Conservation (phyloP, 1,140 invertebrate species). For the Drosophila oshimai region DNA sequence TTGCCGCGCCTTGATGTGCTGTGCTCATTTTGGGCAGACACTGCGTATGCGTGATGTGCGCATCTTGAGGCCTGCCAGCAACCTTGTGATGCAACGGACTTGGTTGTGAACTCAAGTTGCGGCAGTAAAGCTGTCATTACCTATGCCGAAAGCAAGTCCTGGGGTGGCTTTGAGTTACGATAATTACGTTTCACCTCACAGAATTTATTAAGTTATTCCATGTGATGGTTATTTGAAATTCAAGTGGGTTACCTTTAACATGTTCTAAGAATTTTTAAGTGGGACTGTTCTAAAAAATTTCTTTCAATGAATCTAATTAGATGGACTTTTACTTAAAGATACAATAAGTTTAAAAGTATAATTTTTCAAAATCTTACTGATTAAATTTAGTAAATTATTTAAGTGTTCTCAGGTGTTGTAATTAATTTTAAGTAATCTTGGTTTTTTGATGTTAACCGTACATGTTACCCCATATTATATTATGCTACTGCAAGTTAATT, state of each 20-base stretch:
- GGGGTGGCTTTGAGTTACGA: not conserved
- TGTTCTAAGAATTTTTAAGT: not conserved
- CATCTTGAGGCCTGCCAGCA: slow-evolving; percentile 3
- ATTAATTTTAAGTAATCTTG: too few species aligned
- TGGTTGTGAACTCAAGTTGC: not conserved
- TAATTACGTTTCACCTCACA: not conserved
- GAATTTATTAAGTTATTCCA: not conserved
- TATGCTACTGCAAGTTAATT: too few species aligned
- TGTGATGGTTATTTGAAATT: too few species aligned
- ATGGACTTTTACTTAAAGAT: too few species aligned
- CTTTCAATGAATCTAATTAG: too few species aligned
- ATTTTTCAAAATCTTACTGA: too few species aligned
- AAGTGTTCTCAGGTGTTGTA: too few species aligned
- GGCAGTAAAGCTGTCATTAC: not conserved
- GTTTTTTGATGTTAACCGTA: too few species aligned
- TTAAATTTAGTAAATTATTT: too few species aligned
- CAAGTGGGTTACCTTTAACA: not conserved
- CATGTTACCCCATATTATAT: too few species aligned
- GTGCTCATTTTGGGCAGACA: slow-evolving; percentile 42
- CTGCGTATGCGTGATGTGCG: slow-evolving; percentile 60
- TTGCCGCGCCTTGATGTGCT: slow-evolving; percentile 22
- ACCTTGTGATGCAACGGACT: slow-evolving; percentile 18
- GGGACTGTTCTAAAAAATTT: too few species aligned
- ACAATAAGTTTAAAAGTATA: too few species aligned
- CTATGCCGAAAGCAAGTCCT: not conserved